Percentiles rank a stretch among this genome's conserved stretches.
phyloP scores from a whole-genome alignment of 2,113 vertebrate genomes.

The Stictonetta naevosa region DNA sequence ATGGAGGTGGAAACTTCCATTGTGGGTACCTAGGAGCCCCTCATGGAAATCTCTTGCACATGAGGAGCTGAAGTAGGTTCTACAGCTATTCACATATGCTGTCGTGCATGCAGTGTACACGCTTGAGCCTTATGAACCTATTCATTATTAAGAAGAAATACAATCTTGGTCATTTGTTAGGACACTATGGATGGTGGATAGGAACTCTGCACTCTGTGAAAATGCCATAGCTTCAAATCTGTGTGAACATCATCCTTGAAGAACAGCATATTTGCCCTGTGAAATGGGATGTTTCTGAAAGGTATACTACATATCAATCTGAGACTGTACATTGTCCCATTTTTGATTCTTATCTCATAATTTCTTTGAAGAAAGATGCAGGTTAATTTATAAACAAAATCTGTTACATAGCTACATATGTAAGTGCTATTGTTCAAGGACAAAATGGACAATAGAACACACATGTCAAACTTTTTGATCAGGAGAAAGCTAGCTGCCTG shows the following conservation, averaged over 20 bases:
- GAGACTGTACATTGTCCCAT: neutral
- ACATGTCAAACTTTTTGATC: neutral
- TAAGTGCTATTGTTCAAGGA: neutral
- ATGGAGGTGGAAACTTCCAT: neutral
- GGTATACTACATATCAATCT: neutral
- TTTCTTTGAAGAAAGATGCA: neutral
- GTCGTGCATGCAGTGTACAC: neutral
- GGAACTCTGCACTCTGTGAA: neutral
- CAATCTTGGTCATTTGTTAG: neutral
- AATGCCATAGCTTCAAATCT: neutral
- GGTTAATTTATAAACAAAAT: neutral
- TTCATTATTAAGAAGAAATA: neutral
- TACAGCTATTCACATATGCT: neutral
- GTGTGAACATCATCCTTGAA: neutral
- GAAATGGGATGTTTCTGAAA: neutral
- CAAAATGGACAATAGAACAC: neutral
- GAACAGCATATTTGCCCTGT: neutral
- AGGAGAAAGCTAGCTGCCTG: neutral
- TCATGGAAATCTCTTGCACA: neutral
- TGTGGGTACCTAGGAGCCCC: accelerated
- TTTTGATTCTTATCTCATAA: neutral
- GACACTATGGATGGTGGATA: neutral
- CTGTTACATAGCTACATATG: neutral
- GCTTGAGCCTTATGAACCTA: neutral
- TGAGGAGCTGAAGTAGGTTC: neutral